Conservation (phyloP, 2,113 vertebrate species). For the Crotalus helleri region DNA sequence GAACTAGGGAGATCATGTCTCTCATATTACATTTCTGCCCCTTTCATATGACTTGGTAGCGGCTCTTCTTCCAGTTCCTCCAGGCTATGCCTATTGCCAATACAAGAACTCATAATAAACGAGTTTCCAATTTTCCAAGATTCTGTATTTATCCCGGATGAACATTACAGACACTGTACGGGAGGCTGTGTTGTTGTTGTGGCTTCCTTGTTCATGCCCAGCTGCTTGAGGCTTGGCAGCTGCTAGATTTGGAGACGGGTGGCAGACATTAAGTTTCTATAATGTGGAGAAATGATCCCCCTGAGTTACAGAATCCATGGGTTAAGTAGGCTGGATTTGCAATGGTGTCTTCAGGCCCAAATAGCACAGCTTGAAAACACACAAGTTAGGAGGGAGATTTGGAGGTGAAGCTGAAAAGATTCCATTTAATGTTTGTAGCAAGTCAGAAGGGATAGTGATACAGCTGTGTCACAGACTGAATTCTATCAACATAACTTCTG, state of each 20-base stretch:
- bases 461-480: not conserved
- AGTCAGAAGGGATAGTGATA: not conserved
- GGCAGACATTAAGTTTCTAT: not conserved
- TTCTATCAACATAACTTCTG: no score
- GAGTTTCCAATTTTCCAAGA: not conserved
- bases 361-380: not conserved
- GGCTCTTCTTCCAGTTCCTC: not conserved
- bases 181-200: not conserved
- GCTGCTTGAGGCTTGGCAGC: not conserved
- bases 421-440: not conserved
- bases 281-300: not conserved
- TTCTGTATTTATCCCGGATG: not conserved
- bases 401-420: not conserved
- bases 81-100: not conserved
- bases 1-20: not conserved
- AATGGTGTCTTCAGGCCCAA: not conserved
- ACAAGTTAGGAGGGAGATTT: not conserved
- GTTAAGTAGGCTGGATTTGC: no score
- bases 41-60: not conserved
- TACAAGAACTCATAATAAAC: not conserved
- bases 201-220: not conserved
- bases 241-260: not conserved
- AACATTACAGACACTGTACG: not conserved
- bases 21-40: not conserved
- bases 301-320: not conserved